Evolutionary conservation across 2,797 vertebrate species (phyloP), one percentile per base, ranked within the genome.

Genomic region (Falco rusticolus): DNA sequence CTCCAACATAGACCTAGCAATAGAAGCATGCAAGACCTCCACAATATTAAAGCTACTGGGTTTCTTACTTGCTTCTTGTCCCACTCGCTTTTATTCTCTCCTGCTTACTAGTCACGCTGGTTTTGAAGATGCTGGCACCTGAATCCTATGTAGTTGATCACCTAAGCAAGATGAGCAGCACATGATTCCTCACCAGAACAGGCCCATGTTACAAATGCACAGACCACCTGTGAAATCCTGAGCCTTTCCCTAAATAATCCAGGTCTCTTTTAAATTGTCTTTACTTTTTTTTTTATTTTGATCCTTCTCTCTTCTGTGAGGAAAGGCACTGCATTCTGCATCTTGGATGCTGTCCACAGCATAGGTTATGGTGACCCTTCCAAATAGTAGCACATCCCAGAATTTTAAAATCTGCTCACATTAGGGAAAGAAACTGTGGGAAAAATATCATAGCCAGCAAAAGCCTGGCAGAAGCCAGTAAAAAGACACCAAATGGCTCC

Each of bases 31-130:
- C 4, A 28, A 17, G 5, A 84, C 18, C 28, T 6, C 61, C 26
- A 41, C 31, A 51, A 5, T 0, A 0, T 3, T 5, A 1, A 6
- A 39, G 0, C 17, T 78, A 51, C 11, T 1, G 1, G 1, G 1
- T 9, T 63, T 37, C 80, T 56, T 14, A 0, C 15, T 22, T 0
- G 0, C 8, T 68, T 41, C 19, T 41, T 34, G 6, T 50, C 56
- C 39, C 25, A 11, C 16, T 64, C 16, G 3, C 13, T 25, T 53
- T n/a, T 61, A n/a, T 63, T 61, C 34, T 31, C 10, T 7, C 26
- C 16, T 6, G 3, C 9, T 22, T 34, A 2, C 0, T 4, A 29
- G 16, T 24, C 8, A 75, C 41, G 6, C 29, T 43, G 21, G 16
- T 39, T 92, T 87, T 78, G 72, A 89, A 61, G 79, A 33, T 28